Base-by-base conservation (phyloP, 2,888 invertebrate species). In the Taenaris catops region DNA sequence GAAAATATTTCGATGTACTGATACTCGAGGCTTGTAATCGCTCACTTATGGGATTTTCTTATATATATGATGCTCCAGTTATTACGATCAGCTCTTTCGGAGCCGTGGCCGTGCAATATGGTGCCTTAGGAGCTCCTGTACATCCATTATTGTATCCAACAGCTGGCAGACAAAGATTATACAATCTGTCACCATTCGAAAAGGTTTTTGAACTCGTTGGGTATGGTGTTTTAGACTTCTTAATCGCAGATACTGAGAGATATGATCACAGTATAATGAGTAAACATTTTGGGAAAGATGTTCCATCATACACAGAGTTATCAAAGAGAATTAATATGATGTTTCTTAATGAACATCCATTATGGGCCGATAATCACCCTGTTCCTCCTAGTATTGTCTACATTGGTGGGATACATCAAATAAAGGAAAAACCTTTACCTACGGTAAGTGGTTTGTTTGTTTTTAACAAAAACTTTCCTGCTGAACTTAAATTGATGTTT, bases 381-480 rank as follows among this genome's bases (percentile, higher is more conserved):
- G 48, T 72, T 1, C 61, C 78, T 3, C 76, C 83, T 0, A 64
- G 60, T 38, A 46, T 76, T 8, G 36, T 81, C 4, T 67, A 60
- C 25, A 61, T 79, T 32, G 79, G 79, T 18, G 78, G 78, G 1
- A 47, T 73, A 14, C 79, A 78, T 46, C 51, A 67, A 17, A 57
- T 49, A 10, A 47, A 53, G 3, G 42, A 57, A 4, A 61, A 66
- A 31, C 53, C 63, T 3, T 47, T 87, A 19, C 70, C 75, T 4
- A 47, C 63, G 54, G 80, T 75, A 59, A 41, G 19, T 20, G 8
- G 8, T n/a, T n/a, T n/a, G n/a, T n/a, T n/a, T 14, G 19, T 11
- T 19, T 10, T 9, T 11, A 4, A 6, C n/a, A n/a, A n/a, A n/a
- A 10, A 12, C 4, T 3, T 17, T 17, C 1, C 8, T 3, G 3